Conservation (phyloP, 2,888 invertebrate species). For the Chymomyza fuscimana region DNA sequence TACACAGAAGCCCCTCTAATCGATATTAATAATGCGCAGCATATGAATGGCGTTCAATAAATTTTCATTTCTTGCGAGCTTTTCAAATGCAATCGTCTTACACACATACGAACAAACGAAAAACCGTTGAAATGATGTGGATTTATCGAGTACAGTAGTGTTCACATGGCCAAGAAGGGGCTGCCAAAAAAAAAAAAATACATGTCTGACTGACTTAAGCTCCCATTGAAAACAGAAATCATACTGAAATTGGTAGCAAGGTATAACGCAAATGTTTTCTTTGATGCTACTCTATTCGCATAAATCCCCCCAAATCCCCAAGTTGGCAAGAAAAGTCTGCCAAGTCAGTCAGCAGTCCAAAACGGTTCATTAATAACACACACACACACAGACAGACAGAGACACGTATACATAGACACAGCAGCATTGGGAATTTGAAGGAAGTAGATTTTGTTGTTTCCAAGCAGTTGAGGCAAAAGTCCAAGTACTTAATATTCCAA, state of each 20-base stretch:
- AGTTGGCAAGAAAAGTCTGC: conserved; percentile 48
- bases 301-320: conserved; percentile 65
- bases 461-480: background rate
- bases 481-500: background rate
- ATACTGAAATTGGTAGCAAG: conserved; percentile 23
- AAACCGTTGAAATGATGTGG: conserved; percentile 29
- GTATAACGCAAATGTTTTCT: conserved; percentile 16
- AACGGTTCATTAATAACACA: conserved; percentile 62
- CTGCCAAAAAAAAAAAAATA: conserved; percentile 5
- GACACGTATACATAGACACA: background rate
- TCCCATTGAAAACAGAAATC: conserved; percentile 23
- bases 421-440: background rate
- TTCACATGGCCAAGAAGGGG: conserved; percentile 6
- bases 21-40: conserved; percentile 68
- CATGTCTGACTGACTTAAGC: conserved; percentile 19
- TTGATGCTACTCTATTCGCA: conserved; percentile 44
- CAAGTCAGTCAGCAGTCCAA: conserved; percentile 52
- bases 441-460: background rate
- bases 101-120: conserved; percentile 5
- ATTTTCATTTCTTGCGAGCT: conserved; percentile 48
- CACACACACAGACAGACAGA: conserved; percentile 14
- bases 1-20: conserved; percentile 46
- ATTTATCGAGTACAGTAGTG: conserved; percentile 11
- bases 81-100: conserved; percentile 40
- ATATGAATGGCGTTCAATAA: conserved; percentile 65